Percentiles rank a stretch among this genome's conserved stretches.
Evolutionary conservation across 1,140 invertebrate species (phyloP).

Genomic region (Tetraneura akinire): DNA sequence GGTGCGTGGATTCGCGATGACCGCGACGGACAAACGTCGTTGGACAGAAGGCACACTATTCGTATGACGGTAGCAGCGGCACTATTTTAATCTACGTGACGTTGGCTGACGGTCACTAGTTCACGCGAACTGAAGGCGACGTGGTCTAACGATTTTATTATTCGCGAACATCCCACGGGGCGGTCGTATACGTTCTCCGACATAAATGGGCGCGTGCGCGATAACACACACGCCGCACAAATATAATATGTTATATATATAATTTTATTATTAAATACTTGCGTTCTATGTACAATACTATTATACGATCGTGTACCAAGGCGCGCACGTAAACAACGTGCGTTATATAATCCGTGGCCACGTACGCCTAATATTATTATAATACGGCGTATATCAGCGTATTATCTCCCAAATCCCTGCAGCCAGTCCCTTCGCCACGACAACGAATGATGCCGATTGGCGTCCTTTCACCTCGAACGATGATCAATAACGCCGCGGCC

Average conservation of each 20-base stretch:
- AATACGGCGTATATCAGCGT: too few species aligned
- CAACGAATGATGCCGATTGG: neutral
- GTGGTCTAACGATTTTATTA: constrained; percentile 49
- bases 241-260: too few species aligned
- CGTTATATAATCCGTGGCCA: too few species aligned
- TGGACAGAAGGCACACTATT: neutral
- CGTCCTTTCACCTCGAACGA: neutral
- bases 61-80: neutral
- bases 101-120: constrained; percentile 26
- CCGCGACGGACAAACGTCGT: neutral
- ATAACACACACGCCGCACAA: neutral
- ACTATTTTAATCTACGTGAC: neutral
- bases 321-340: neutral
- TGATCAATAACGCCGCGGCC: constrained; percentile 35
- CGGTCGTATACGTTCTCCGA: too few species aligned
- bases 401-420: too few species aligned
- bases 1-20: neutral
- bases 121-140: neutral
- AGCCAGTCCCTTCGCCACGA: neutral
- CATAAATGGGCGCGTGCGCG: neutral
- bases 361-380: too few species aligned
- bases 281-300: too few species aligned
- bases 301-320: neutral
- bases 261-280: too few species aligned
- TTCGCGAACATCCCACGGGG: constrained; percentile 29